These are phyloP conservation scores for Temnothorax rugatulus DNA, from an alignment of 2,888 invertebrate genomes.

Conservation along the genomic window DNA sequence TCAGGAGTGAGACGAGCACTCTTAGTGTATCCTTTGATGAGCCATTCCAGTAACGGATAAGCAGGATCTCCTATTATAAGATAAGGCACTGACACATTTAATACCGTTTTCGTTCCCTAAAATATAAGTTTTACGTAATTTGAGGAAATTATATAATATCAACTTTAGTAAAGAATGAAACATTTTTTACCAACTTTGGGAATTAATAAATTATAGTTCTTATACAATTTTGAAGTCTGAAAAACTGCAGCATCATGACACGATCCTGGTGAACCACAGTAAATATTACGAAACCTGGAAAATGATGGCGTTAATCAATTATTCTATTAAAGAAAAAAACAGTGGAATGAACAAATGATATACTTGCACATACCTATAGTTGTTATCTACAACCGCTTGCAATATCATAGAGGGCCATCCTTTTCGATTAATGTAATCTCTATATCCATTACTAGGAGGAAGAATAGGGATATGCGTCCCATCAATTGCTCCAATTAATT, in stretches of 20 bases:
- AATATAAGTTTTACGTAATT: not conserved
- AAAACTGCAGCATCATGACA: conserved; percentile 31
- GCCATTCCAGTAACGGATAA: conserved; percentile 71
- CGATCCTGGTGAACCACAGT: not conserved
- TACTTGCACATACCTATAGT: conserved; percentile 9
- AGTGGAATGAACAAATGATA: too few relatives aligned
- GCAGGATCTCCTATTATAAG: conserved; percentile 71
- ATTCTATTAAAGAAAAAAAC: not conserved
- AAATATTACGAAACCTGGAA: conserved; percentile 34
- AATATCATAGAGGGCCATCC: conserved; percentile 64
- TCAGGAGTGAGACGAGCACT: conserved; percentile 50
- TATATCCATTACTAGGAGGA: conserved; percentile 58
- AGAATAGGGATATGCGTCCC: conserved; percentile 66
- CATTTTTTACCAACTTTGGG: not conserved
- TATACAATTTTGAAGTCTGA: conserved; percentile 12
- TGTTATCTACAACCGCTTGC: conserved; percentile 57
- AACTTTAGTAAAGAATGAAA: not conserved
- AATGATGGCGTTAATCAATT: not conserved
- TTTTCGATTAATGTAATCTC: conserved; percentile 65
- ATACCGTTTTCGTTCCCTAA: conserved; percentile 31
- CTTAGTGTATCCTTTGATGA: conserved; percentile 67
- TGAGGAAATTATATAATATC: too few relatives aligned
- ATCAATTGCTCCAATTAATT: too few relatives aligned
- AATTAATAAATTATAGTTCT: not conserved
- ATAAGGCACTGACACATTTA: conserved; percentile 41